Evolutionary conservation across 1,140 invertebrate species (phyloP), one percentile per base, ranked within the genome.

Genomic region (Melitaea cinxia): DNA sequence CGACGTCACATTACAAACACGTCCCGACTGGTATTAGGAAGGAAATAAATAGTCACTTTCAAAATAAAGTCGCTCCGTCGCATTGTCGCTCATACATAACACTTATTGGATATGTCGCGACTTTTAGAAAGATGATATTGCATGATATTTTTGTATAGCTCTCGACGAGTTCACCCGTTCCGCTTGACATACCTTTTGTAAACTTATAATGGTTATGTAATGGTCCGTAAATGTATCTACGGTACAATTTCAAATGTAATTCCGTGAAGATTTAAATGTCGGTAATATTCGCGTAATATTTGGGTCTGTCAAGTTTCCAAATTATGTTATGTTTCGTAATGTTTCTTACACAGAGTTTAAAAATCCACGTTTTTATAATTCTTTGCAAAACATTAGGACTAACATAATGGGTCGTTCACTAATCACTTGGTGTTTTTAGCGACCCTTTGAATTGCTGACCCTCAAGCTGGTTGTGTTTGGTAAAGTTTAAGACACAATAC

Each of bases 41-140:
- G 50, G 50, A 67, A 71, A 71, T 71, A 67, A 71, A 71, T 67
- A 68, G 65, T 67, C 57, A 35, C 59, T 71, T 64, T 71, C 49
- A 69, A 60, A 72, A 72, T 68, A 68, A 66, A 64, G 55, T 75
- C 60, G 53, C 42, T 24, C 42, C 49, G 39, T 54, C 72, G 50
- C 65, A 66, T 71, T 70, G 65, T 62, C 60, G 55, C 62, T 53
- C 57, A 45, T 65, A 61, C 59, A 63, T 70, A 71, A 74, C 68
- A 67, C 61, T 74, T 71, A 74, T 74, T 74, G 72, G 69, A 55
- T 62, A 50, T 50, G 62, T 58, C 66, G 58, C 24, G 67, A 52
- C 56, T 59, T 56, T 68, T 68, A 66, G 53, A 52, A 50, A 57
- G 45, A 70, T 61, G 62, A 70, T 65, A 63, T 35, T 12, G 54